Conservation (phyloP, 2,797 vertebrate species). For the Hoplostethus atlanticus region DNA sequence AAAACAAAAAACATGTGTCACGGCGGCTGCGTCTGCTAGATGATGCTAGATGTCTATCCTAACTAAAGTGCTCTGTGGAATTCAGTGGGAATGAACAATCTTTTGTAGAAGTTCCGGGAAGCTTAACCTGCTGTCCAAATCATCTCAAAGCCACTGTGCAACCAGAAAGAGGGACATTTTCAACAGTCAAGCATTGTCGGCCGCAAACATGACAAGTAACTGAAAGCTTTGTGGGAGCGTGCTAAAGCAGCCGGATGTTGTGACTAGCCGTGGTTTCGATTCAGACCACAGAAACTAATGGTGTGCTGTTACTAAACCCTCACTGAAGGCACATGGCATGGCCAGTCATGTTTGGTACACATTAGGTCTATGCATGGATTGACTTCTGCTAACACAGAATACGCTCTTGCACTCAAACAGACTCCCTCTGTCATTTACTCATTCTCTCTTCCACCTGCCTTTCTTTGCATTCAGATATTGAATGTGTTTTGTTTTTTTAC, state of each 20-base stretch:
- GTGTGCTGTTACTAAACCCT: constrained; percentile 32
- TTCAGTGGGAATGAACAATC: neutral
- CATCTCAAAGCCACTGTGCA: constrained; percentile 39
- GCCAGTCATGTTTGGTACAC: constrained; percentile 28
- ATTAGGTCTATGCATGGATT: constrained; percentile 23
- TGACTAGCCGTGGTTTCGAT: constrained; percentile 65
- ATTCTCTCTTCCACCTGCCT: constrained; percentile 5
- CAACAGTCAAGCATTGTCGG: constrained; percentile 40
- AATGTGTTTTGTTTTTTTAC: neutral
- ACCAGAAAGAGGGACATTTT: neutral
- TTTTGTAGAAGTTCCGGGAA: constrained; percentile 1
- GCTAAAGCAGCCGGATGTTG: constrained; percentile 54
- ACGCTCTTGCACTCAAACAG: constrained; percentile 14
- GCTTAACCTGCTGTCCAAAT: constrained; percentile 41
- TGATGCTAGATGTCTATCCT: no score
- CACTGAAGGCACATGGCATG: constrained; percentile 30
- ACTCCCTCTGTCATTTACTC: constrained; percentile 12
- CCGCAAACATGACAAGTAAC: constrained; percentile 31
- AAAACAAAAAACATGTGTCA: no score
- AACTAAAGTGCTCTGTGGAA: neutral
- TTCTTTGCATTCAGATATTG: neutral
- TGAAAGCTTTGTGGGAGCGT: constrained; percentile 43
- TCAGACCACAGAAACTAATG: constrained; percentile 58
- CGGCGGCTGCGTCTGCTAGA: no score
- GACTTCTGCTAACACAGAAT: constrained; percentile 5